Evolutionary conservation across 2,888 invertebrate species (phyloP), one percentile per base, ranked within the genome.

Genomic region (Trichopoda pennipes): DNA sequence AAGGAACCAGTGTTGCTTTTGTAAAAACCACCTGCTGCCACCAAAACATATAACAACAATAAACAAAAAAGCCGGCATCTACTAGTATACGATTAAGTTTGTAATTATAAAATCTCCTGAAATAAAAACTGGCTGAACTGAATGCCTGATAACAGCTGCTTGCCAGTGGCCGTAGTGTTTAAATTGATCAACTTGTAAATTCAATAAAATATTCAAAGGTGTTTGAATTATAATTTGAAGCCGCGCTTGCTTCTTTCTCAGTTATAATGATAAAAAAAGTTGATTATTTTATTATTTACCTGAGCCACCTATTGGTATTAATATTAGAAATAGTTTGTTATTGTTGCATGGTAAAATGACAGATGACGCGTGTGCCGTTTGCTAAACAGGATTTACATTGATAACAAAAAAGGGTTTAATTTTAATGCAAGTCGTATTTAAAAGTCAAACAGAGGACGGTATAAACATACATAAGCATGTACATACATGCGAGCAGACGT

Each of bases 121-220:
- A 28, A 14, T 35, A 47, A 64, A 58, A 68, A 68, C 75, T 63
- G 56, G 19, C 55, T 55, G 47, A 19, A 42, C 55, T 55, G 47
- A 19, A 42, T 68, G 42, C 16, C 63, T 83, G 85, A 83, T 84
- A 85, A 84, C 79, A 84, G 85, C 85, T 84, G 85, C 84, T 42
- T 55, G 55, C 66, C 56, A 60, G 28, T 56, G 53, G 19, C 53
- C 17, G 49, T 35, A 14, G 32, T 63, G 28, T 49, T 66, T 49
- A 35, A 66, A 68, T 42, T 51, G 75, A 75, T 70, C 64, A 49
- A 14, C 68, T 32, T 60, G 35, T 69, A 35, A 70, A 66, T 55
- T 49, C 56, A 74, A 80, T 70, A 64, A 78, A 64, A 49, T 17
- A 66, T 19, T 60, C 21, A 74, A 79, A 79, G 78, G 75, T 81